Evolutionary conservation across 2,888 invertebrate species (phyloP).

Genomic region (Gandaritis pyraliata): DNA sequence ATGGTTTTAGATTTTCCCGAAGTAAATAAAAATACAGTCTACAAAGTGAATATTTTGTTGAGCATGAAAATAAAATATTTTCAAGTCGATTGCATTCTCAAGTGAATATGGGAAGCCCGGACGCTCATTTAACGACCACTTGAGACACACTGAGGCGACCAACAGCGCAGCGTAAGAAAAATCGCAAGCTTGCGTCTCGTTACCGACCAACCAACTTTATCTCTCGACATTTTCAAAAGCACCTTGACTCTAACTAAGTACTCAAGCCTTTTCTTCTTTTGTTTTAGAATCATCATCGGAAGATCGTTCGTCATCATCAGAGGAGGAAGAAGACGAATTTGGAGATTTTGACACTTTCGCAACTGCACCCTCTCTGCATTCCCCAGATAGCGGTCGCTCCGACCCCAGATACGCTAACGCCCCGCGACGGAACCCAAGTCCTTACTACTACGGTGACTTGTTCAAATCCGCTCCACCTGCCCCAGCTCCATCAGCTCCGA

Average conservation of each 20-base stretch:
- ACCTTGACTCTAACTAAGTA: background rate
- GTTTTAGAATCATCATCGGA: constrained; percentile 76
- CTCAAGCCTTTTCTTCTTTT: constrained; percentile 20
- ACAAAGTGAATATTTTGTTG: constrained; percentile 30
- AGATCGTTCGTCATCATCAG: constrained; percentile 79
- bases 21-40: constrained; percentile 1
- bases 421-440: constrained; percentile 89
- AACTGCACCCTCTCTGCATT: constrained; percentile 85
- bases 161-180: constrained; percentile 53
- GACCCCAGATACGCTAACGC: constrained; percentile 83
- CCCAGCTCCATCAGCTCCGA: constrained; percentile 79
- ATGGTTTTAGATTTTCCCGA: background rate
- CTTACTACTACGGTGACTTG: constrained; percentile 93
- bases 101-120: constrained; percentile 54
- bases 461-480: constrained; percentile 81
- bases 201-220: constrained; percentile 55
- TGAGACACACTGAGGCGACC: constrained; percentile 51
- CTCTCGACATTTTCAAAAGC: constrained; percentile 34
- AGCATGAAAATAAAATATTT: constrained; percentile 32
- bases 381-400: constrained; percentile 87
- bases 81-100: constrained; percentile 50
- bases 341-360: constrained; percentile 80
- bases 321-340: constrained; percentile 85
- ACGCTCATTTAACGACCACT: constrained; percentile 66
- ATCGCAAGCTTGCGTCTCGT: constrained; percentile 57